Conservation (phyloP, 1,140 invertebrate species). For the Thalassaphorura encarpata region DNA sequence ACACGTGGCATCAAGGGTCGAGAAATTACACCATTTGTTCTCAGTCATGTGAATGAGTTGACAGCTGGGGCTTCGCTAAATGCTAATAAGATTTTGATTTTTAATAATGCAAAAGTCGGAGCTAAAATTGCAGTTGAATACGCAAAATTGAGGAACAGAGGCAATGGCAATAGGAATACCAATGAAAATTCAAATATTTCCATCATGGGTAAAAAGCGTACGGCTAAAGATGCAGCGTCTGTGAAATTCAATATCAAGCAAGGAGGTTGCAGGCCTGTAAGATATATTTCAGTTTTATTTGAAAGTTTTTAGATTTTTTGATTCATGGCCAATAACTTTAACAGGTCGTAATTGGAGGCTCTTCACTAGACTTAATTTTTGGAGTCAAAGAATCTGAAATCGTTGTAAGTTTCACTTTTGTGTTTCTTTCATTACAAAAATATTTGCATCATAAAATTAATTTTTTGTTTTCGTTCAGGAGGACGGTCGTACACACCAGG, state of each 20-base stretch:
- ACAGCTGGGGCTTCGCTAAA: slow-evolving; percentile 68
- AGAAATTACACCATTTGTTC: slow-evolving; percentile 83
- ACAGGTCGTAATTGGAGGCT: slow-evolving; percentile 72
- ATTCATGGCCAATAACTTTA: slow-evolving; percentile 31
- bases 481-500: slow-evolving; percentile 65
- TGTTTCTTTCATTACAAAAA: too few species aligned
- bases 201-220: background rate
- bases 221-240: background rate
- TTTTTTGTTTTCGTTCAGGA: slow-evolving; percentile 36
- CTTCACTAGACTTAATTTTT: slow-evolving; percentile 63
- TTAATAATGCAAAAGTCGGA: slow-evolving; percentile 81
- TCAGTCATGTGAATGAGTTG: slow-evolving; percentile 60
- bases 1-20: slow-evolving; percentile 61
- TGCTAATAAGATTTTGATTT: slow-evolving; percentile 59
- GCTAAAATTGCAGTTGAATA: slow-evolving; percentile 67
- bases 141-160: slow-evolving; percentile 35
- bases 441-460: too few species aligned
- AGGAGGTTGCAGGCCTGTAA: too few species aligned
- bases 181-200: background rate
- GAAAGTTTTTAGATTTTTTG: background rate
- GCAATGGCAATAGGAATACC: background rate
- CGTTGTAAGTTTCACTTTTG: slow-evolving; percentile 47
- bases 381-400: slow-evolving; percentile 51
- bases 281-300: too few species aligned
- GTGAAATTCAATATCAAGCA: background rate